phyloP scores from a whole-genome alignment of 1,140 invertebrate species.

The Matsumurasca onukii region DNA sequence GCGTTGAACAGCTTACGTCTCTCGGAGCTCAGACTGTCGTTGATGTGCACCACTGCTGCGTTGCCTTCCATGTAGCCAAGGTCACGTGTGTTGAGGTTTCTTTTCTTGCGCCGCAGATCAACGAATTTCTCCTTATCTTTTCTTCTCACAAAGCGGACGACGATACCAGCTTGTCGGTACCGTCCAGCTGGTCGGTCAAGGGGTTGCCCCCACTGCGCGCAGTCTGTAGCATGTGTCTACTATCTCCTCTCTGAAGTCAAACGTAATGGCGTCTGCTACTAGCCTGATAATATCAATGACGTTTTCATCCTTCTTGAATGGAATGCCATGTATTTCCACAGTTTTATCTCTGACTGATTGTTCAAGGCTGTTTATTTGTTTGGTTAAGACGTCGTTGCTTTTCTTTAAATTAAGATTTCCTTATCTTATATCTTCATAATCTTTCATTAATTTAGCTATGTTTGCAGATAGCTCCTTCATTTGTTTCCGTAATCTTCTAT shows the following conservation, averaged over 20 bases:
- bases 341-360: not conserved
- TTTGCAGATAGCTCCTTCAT: not conserved
- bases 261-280: not conserved
- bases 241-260: not conserved
- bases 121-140: not conserved
- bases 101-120: not conserved
- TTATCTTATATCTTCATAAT: not conserved
- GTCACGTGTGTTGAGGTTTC: not conserved
- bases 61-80: not conserved
- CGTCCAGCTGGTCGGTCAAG: too few relatives aligned
- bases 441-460: not conserved
- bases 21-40: not conserved
- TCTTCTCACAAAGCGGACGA: not conserved
- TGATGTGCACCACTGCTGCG: not conserved
- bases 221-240: too few relatives aligned
- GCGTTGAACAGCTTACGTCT: not conserved
- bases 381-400: not conserved
- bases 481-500: too few relatives aligned
- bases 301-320: constrained; percentile 1
- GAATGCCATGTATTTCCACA: not conserved
- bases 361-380: not conserved
- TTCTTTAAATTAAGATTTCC: constrained; percentile 2
- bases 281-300: not conserved
- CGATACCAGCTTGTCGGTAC: too few relatives aligned
- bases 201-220: too few relatives aligned